These are phyloP conservation scores for Corapipo altera DNA, from an alignment of 2,113 vertebrate species.

Conservation along the genomic window DNA sequence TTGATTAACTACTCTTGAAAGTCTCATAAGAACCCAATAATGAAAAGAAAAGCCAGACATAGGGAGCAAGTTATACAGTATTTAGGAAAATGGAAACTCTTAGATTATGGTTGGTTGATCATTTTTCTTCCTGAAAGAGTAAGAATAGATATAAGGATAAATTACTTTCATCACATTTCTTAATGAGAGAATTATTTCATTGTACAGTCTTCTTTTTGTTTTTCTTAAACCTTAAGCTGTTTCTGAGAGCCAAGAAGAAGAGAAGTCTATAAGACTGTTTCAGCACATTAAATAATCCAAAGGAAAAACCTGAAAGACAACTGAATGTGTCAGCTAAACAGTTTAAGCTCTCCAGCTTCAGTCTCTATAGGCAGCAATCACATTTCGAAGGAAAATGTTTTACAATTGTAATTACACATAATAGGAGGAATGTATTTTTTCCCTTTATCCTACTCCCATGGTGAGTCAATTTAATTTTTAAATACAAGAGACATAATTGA, in stretches of 20 bases:
- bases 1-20: neutral
- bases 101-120: neutral
- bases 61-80: neutral
- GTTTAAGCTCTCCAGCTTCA: slow-evolving; percentile 65
- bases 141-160: neutral
- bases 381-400: slow-evolving; percentile 81
- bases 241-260: neutral
- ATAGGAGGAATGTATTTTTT: slow-evolving; percentile 81
- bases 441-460: slow-evolving; percentile 79
- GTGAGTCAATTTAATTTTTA: slow-evolving; percentile 85
- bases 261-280: slow-evolving; percentile 38
- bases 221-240: neutral
- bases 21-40: neutral
- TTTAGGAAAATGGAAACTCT: neutral
- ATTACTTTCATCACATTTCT: neutral
- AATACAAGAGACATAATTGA: slow-evolving; percentile 85
- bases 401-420: slow-evolving; percentile 85
- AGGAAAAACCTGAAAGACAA: slow-evolving; percentile 66
- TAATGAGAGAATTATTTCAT: neutral
- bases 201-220: neutral
- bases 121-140: neutral
- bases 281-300: slow-evolving; percentile 43
- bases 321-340: slow-evolving; percentile 68
- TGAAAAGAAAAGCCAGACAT: neutral
- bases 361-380: slow-evolving; percentile 82